phyloP scores from a whole-genome alignment of 2,797 vertebrate genomes.

The Scolopax bukidnonensis region DNA sequence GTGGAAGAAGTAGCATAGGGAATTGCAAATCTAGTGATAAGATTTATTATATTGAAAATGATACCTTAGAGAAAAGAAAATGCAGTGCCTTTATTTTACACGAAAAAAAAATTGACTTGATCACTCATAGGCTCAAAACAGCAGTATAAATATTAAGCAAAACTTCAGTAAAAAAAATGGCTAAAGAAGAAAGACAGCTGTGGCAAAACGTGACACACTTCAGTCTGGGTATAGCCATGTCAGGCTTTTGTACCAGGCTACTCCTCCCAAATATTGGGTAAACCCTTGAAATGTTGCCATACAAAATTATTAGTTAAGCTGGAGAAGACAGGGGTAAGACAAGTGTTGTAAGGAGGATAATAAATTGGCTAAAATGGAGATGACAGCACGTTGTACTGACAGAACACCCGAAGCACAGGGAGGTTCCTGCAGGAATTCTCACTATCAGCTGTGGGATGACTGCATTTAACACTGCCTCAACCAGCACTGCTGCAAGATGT shows the following conservation, averaged over 20 bases:
- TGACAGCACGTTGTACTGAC: slow-evolving; percentile 10
- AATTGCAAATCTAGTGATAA: neutral
- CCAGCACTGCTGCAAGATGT: neutral
- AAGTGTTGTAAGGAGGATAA: slow-evolving; percentile 7
- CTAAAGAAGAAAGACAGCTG: neutral
- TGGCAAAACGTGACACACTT: neutral
- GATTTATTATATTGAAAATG: neutral
- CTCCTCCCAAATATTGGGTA: neutral
- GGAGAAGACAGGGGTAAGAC: neutral
- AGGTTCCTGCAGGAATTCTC: slow-evolving; percentile 63
- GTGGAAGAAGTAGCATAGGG: neutral
- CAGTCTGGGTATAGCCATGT: neutral
- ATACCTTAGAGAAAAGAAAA: neutral
- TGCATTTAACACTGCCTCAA: slow-evolving; percentile 31
- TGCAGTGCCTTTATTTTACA: neutral
- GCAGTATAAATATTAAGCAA: neutral
- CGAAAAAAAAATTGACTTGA: neutral
- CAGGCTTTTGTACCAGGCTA: neutral
- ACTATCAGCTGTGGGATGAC: neutral
- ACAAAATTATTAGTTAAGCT: neutral
- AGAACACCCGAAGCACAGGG: slow-evolving; percentile 25
- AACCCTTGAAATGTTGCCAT: neutral
- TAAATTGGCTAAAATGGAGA: slow-evolving; percentile 14
- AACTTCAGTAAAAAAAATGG: neutral
- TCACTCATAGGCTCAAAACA: neutral